Evolutionary conservation across 2,888 invertebrate species (phyloP), one percentile per base, ranked within the genome.

Genomic region (Acanthosepion esculentum): DNA sequence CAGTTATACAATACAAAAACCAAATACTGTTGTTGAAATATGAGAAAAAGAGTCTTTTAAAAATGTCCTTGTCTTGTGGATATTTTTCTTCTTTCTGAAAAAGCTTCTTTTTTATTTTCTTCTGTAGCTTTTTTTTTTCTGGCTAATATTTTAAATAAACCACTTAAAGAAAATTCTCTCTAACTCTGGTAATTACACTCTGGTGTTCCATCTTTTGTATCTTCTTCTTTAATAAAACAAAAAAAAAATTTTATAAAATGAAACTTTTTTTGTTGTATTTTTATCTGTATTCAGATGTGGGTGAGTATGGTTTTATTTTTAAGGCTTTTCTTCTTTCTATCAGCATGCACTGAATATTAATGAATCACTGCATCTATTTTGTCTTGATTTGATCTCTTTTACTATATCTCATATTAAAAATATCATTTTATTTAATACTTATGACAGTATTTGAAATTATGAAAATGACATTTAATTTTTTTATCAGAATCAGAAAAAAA

Each of bases 261-360:
- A 78, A n/a, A 33, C 15, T 78, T 78, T 78, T 78, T 18, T 18
- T 78, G 15, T 78, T 78, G n/a, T 33, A 15, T n/a, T 78, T n/a
- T n/a, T n/a, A 15, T 78, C 78, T 78, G 78, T 78, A n/a, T n/a
- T 78, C 48, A 94, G 64, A 41, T 20, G 50, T 26, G 94, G 91
- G 91, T 23, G 48, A 59, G 55, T 93, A 93, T 93, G 12, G 26
- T 20, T 26, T 93, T 41, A 41, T 41, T 93, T 48, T 33, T 23
- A 50, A 29, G n/a, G 50, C n/a, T 59, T 59, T 55, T 41, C 23
- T 55, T 23, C 23, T 55, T 23, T 55, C 33, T 50, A 29, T 93
- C 48, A 33, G 50, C 50, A 93, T 93, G 93, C 50, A 53, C 20
- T 29, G 20, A 18, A 48, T 91, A 78, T 78, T 78, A 33, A 78